A percentile compares a stretch with the other conserved stretches of the same genome.
phyloP scores from a whole-genome alignment of 2,797 vertebrate species.

The Nyctalus aviator region DNA sequence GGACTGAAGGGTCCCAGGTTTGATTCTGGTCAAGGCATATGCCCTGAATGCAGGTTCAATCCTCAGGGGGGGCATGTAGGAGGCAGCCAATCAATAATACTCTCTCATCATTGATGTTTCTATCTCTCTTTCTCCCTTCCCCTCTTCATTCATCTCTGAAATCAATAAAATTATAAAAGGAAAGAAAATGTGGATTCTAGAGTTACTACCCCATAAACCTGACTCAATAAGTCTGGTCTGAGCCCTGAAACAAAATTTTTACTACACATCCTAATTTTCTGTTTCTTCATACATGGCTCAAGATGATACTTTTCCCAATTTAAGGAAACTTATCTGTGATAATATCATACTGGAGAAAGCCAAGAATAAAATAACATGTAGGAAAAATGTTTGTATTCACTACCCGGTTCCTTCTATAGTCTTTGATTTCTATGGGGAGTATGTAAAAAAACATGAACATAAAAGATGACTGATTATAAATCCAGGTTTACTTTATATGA shows the following conservation, averaged over 20 bases:
- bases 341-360: neutral
- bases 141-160: too few species aligned
- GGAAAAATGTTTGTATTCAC: neutral
- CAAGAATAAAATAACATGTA: neutral
- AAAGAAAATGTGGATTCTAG: neutral
- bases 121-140: neutral
- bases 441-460: neutral
- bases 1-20: neutral
- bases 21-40: neutral
- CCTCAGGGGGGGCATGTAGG: neutral
- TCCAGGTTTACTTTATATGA: neutral
- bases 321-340: neutral
- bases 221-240: neutral
- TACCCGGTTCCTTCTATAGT: neutral
- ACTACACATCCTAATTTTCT: neutral
- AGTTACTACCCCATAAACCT: neutral
- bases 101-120: neutral
- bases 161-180: neutral
- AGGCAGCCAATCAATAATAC: neutral
- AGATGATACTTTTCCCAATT: neutral
- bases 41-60: neutral
- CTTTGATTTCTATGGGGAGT: neutral
- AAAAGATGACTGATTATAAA: neutral
- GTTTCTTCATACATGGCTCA: neutral
- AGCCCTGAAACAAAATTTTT: neutral